Evolutionary conservation across 37 sponge, comb jelly and placozoan species (phyloP).

Genomic region (Diacarnus erythraeanus): DNA sequence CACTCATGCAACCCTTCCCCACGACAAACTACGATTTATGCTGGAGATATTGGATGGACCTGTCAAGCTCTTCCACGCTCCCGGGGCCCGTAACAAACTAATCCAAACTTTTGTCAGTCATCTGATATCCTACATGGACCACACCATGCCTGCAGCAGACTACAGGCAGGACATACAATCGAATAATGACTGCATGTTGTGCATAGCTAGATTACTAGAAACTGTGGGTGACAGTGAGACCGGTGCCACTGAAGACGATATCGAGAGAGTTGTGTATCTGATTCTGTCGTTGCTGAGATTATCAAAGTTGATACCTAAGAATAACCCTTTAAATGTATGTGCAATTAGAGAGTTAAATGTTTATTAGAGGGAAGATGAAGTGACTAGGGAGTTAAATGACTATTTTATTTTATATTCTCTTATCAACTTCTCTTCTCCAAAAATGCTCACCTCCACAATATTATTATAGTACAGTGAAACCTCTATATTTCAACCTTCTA

Average conservation of each 20-base stretch:
- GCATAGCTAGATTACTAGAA: slow-evolving; percentile 28
- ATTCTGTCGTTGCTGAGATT: slow-evolving; percentile 38
- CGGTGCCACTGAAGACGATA: slow-evolving; percentile 1
- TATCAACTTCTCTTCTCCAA: too few species aligned
- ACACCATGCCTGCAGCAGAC: slow-evolving; percentile 14
- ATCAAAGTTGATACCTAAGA: slow-evolving; percentile 9
- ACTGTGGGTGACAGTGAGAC: background rate
- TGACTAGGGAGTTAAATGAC: too few species aligned
- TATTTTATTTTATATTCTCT: too few species aligned
- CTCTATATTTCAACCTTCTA: too few species aligned
- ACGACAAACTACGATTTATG: slow-evolving; percentile 45
- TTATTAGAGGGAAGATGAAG: too few species aligned
- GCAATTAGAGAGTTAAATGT: background rate
- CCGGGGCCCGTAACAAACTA: slow-evolving; percentile 16
- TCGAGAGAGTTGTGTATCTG: slow-evolving; percentile 23
- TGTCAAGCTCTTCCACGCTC: slow-evolving; percentile 37
- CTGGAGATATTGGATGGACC: slow-evolving; percentile 35
- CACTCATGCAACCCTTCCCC: slow-evolving; percentile 22
- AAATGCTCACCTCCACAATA: too few species aligned
- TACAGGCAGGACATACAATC: slow-evolving; percentile 17
- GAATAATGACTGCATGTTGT: slow-evolving; percentile 19
- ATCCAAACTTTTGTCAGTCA: slow-evolving; percentile 43
- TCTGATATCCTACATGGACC: slow-evolving; percentile 25
- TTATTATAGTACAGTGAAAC: too few species aligned
- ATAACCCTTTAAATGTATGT: slow-evolving; percentile 40